These are phyloP conservation scores for Morone saxatilis DNA, from an alignment of 2,113 vertebrate genomes.

Conservation along the genomic window DNA sequence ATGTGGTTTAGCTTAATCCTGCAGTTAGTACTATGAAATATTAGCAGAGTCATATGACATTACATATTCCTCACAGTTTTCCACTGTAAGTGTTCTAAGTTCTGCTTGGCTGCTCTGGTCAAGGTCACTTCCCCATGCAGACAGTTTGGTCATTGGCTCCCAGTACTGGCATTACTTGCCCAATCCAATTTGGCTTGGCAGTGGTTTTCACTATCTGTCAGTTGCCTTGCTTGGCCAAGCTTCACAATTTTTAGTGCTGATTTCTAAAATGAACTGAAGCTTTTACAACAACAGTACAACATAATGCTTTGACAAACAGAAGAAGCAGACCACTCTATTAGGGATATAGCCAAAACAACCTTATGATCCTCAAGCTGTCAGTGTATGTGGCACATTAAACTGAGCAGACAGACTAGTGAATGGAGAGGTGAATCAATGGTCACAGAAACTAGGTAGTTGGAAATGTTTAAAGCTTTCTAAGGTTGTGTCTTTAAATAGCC, in stretches of 20 bases:
- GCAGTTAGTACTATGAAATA: conserved; percentile 51
- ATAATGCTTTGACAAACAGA: neutral
- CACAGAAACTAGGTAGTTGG: conserved; percentile 21
- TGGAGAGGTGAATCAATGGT: conserved; percentile 20
- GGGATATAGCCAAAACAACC: conserved; percentile 1
- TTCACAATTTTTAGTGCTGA: conserved; percentile 10
- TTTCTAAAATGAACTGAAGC: conserved; percentile 2
- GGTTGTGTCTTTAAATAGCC: neutral
- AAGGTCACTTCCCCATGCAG: conserved; percentile 63
- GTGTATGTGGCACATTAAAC: conserved; percentile 10
- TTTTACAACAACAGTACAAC: neutral
- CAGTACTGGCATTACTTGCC: conserved; percentile 58
- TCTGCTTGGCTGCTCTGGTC: conserved; percentile 61
- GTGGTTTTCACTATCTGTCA: conserved; percentile 28
- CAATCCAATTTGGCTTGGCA: conserved; percentile 60
- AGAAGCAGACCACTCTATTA: neutral
- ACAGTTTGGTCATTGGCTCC: conserved; percentile 59
- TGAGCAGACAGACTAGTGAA: conserved; percentile 16
- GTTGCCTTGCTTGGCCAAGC: conserved; percentile 27
- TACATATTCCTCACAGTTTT: conserved; percentile 58
- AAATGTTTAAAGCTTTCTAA: conserved; percentile 28
- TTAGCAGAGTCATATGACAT: conserved; percentile 48
- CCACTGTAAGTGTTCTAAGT: conserved; percentile 42
- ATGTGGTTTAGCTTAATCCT: conserved; percentile 56
- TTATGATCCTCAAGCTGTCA: neutral